phyloP scores from a whole-genome alignment of 64 coral and sea anemone species.

The Orbicella faveolata region DNA sequence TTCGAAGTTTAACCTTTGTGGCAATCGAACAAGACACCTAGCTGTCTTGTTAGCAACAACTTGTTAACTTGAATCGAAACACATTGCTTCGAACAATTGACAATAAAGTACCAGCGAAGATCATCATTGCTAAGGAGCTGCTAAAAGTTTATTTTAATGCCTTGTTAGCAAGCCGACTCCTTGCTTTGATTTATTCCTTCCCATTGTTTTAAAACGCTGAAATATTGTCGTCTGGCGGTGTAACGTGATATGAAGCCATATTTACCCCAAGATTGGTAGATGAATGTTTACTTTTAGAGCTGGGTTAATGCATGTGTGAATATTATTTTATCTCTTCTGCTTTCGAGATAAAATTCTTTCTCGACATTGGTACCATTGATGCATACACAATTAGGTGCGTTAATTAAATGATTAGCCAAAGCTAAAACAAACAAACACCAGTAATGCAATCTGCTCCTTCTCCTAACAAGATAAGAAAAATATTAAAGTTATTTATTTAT shows the following conservation, averaged over 20 bases:
- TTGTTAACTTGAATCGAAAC: neutral
- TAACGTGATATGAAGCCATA: constrained; percentile 22
- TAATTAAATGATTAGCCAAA: neutral
- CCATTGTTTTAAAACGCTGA: constrained; percentile 1
- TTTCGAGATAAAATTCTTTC: constrained; percentile 26
- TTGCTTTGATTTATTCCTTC: neutral
- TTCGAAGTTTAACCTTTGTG: too few species aligned
- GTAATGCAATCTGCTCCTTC: neutral
- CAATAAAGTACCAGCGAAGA: neutral
- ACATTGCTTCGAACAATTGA: neutral
- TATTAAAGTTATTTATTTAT: constrained; percentile 3
- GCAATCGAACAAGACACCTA: neutral
- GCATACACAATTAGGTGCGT: neutral
- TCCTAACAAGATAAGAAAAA: constrained; percentile 22
- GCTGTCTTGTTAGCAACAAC: neutral
- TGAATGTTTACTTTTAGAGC: constrained; percentile 16
- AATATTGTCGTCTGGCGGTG: constrained; percentile 17
- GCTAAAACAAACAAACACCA: constrained; percentile 16
- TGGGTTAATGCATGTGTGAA: neutral
- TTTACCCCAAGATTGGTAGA: constrained; percentile 7
- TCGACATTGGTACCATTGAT: neutral
- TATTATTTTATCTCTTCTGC: constrained; percentile 6
- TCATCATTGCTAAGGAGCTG: neutral
- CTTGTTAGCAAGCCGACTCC: constrained; percentile 20
- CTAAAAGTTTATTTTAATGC: constrained; percentile 10